Base-by-base conservation (phyloP, 2,888 invertebrate species). In the Pteria penguin region DNA sequence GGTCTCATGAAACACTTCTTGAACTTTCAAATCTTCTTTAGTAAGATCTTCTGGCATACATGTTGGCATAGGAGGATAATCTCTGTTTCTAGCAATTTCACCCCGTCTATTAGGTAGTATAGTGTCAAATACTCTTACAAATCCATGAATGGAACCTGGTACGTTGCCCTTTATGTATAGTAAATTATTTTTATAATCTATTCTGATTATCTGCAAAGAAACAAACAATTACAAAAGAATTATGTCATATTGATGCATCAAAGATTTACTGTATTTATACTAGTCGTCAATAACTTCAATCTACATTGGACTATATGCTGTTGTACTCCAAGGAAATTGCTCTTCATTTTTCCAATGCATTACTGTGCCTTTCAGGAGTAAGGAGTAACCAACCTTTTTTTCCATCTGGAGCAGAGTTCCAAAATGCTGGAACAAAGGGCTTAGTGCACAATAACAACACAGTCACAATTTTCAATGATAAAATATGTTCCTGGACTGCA, bases 121-220 rank as follows among this genome's bases (percentile, higher is more conserved):
- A 2, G 96, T 96, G 90, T 99, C 98, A 88, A 95, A 96, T 78
- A 98, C 94, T 84, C 96, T 76, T 4, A 90, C 88, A 82, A 88
- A 91, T 32, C 87, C 82, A 88, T 97, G 96, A 0, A 95, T 95
- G 88, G 95, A 95, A 1, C 99, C 98, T 2, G 98, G 96, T 79
- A 97, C 94, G 24, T 94, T 94, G 14, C 98, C 98, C 83, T 94
- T 93, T 11, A 98, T 95, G 95, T 96, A 99, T 77, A 99, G 93
- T 0, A 98, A 95, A 93, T 98, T 98, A 91, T 97, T 95, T 90
- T 97, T 96, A n/a, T 96, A 96, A 90, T 98, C 98, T 52, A 99
- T 96, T 79, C 98, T 94, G 93, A 96, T 94, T 85, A 99, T 95
- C 95, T 97, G 94, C 2, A 95, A 93, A 62, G n/a, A 67, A 69